Conservation (phyloP, 2,113 vertebrate genomes). For the Aptenodytes patagonicus region DNA sequence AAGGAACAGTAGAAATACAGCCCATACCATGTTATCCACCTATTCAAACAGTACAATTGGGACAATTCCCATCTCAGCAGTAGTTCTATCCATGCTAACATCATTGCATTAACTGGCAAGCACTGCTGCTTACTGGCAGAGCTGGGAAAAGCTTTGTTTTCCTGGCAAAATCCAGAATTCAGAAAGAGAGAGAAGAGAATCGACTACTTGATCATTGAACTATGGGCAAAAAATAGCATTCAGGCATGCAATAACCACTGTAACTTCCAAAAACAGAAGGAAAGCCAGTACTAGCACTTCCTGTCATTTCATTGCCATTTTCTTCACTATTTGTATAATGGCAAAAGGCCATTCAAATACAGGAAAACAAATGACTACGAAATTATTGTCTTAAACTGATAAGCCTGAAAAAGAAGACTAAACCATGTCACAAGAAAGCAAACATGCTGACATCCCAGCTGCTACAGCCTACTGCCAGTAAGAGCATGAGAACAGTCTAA, state of each 20-base stretch:
- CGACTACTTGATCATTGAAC: background rate
- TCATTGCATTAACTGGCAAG: background rate
- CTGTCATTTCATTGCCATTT: background rate
- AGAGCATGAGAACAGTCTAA: slow-evolving; percentile 18
- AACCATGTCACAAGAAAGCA: slow-evolving; percentile 23
- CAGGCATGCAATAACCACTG: background rate
- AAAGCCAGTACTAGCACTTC: background rate
- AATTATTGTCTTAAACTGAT: background rate
- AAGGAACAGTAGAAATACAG: background rate
- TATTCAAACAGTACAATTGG: background rate
- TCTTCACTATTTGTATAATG: background rate
- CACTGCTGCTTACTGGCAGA: background rate
- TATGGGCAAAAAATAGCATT: background rate
- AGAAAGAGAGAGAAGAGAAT: background rate
- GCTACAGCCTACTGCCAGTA: slow-evolving; percentile 6
- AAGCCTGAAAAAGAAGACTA: background rate
- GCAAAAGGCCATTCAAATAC: background rate
- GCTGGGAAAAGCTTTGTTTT: background rate
- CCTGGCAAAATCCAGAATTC: background rate
- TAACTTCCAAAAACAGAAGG: background rate
- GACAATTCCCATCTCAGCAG: background rate
- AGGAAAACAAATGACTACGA: background rate
- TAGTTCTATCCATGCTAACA: background rate
- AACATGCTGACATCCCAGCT: slow-evolving; percentile 37
- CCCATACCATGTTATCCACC: background rate